Base-by-base conservation (phyloP, 2,797 vertebrate genomes). In the Galagoides demidoff region DNA sequence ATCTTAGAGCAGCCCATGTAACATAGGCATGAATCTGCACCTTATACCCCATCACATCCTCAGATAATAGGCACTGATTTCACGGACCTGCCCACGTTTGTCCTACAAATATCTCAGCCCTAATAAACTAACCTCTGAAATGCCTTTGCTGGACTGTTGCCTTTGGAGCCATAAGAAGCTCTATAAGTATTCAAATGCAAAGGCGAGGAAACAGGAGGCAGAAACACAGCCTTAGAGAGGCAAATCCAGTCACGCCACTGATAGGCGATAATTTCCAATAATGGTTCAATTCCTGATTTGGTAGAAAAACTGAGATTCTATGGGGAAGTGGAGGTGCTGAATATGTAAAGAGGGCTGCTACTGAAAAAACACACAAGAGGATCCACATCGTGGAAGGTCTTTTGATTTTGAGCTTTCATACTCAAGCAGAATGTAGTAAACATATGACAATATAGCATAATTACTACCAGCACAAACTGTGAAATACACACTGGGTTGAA, bases 321-420 rank as follows among this genome's bases (percentile, higher is more conserved):
- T 14, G 11, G 87, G 19, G 39, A 79, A 94, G 61, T 34, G 39
- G 19, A 66, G 23, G 29, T 31, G 29, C 5, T 34, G 39, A 85
- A 13, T 57, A n/a, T 66, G 34, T 37, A 22, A 61, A 81, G 52
- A 73, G 43, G 14, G 22, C 14, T 27, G 9, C 39, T 52, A 31
- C 45, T 95, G 20, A 89, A 91, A 37, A 82, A 22, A 49, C 11
- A 49, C 16, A 76, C 61, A 73, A 61, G 49, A 66, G 79, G 25
- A 29, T 57, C 64, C 0, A 7, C 16, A 19, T 2, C 73, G 29
- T 31, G 3, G 13, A 92, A 81, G 45, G 29, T 63, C 45, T 52
- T 92, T 88, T 85, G 81, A 70, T 79, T 66, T 85, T 88, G n/a
- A 95, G 34, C 68, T 39, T 3, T 74, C 12, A 34, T 43, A 79